phyloP scores from a whole-genome alignment of 2,113 vertebrate species.

The Etheostoma cragini region DNA sequence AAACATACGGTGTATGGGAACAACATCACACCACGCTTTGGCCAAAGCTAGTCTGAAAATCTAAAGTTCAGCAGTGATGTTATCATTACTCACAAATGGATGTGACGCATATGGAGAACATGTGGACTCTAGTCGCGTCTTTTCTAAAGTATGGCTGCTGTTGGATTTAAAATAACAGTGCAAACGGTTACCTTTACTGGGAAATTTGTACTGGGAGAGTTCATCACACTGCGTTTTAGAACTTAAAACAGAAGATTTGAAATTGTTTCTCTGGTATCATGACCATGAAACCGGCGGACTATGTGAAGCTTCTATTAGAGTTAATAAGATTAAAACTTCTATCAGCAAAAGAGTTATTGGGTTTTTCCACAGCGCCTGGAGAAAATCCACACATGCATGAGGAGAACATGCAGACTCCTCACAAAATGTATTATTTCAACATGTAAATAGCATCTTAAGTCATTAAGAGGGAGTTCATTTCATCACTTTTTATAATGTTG shows the following conservation, averaged over 20 bases:
- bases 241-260: not conserved
- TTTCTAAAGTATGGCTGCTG: slow-evolving; percentile 48
- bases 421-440: not conserved
- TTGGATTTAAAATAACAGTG: slow-evolving; percentile 55
- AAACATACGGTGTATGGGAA: slow-evolving; percentile 38
- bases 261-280: not conserved
- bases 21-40: slow-evolving; percentile 43
- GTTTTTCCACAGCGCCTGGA: too few species aligned
- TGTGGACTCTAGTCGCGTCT: slow-evolving; percentile 4
- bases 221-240: slow-evolving; percentile 9
- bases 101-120: slow-evolving; percentile 73
- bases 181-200: slow-evolving; percentile 19
- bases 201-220: slow-evolving; percentile 11
- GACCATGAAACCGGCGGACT: not conserved
- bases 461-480: not conserved
- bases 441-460: not conserved
- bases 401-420: not conserved
- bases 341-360: too few species aligned
- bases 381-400: too few species aligned
- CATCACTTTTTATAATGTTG: not conserved
- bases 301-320: not conserved
- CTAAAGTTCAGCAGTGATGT: slow-evolving; percentile 61
- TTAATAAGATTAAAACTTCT: not conserved
- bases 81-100: slow-evolving; percentile 67
- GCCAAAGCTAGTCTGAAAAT: slow-evolving; percentile 67